These are phyloP conservation scores for Malacosoma neustria DNA, from an alignment of 2,888 invertebrate genomes.

Conservation along the genomic window DNA sequence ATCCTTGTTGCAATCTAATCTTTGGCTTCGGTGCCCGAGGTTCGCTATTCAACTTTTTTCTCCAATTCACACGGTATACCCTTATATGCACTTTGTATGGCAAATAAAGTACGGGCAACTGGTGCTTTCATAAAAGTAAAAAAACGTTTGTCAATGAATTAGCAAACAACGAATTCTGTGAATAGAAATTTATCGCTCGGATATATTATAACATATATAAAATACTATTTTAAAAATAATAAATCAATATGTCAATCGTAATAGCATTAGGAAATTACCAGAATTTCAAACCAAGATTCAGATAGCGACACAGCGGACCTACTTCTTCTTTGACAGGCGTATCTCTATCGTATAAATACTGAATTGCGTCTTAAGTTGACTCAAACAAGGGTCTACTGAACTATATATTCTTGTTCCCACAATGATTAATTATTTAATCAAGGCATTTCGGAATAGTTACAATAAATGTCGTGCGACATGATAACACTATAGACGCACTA, in stretches of 20 bases:
- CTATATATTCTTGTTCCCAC: conserved; percentile 23
- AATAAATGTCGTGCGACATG: conserved; percentile 58
- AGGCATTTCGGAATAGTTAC: conserved; percentile 33
- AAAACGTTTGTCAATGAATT: too few species aligned
- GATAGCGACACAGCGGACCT: conserved; percentile 19
- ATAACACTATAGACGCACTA: conserved; percentile 60
- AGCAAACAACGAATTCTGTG: too few species aligned
- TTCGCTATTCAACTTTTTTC: too few species aligned
- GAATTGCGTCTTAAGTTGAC: conserved; percentile 19
- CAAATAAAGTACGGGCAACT: too few species aligned
- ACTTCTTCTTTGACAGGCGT: conserved; percentile 21
- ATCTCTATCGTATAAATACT: conserved; percentile 27
- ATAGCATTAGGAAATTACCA: conserved; percentile 18
- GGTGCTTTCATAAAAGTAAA: too few species aligned
- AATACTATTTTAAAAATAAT: too few species aligned
- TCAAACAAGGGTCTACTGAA: conserved; percentile 19
- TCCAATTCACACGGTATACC: too few species aligned
- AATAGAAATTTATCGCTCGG: too few species aligned
- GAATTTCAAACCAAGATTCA: conserved; percentile 19
- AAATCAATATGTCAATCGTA: conserved; percentile 22
- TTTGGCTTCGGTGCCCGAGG: too few species aligned
- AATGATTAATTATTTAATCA: conserved; percentile 47
- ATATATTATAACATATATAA: too few species aligned
- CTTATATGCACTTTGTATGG: too few species aligned
- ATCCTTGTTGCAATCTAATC: too few species aligned